Conservation (phyloP, 2,113 vertebrate genomes). For the Choloepus hoffmanni region DNA sequence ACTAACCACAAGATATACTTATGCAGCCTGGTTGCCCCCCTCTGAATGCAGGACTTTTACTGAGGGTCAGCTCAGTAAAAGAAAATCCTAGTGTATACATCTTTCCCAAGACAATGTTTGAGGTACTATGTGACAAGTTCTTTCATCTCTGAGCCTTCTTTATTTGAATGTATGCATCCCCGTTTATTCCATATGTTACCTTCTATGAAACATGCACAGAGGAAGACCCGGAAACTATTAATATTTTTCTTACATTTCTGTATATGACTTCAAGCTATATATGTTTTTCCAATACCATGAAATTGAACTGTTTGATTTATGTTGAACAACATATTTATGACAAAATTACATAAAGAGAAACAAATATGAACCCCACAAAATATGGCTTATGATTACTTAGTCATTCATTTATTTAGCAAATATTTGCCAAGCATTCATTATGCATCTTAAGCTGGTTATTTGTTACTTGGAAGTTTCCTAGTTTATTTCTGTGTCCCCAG, state of each 20-base stretch:
- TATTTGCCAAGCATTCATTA: slow-evolving; percentile 34
- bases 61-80: not conserved
- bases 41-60: not conserved
- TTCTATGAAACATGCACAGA: not conserved
- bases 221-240: not conserved
- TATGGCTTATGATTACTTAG: not conserved
- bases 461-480: slow-evolving; percentile 16
- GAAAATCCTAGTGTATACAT: not conserved
- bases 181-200: not conserved
- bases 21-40: not conserved
- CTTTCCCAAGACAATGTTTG: not conserved
- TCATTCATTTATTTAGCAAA: slow-evolving; percentile 48
- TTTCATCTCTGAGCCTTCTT: not conserved
- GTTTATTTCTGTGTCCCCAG: slow-evolving; percentile 8
- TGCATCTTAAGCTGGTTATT: slow-evolving; percentile 30
- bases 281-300: not conserved
- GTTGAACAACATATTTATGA: not conserved
- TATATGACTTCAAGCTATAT: not conserved
- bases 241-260: slow-evolving; percentile 52
- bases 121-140: not conserved
- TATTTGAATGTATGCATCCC: not conserved
- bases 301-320: slow-evolving; percentile 44
- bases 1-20: not conserved
- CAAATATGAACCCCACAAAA: not conserved
- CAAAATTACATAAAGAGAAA: not conserved